Percentiles rank a stretch among this genome's conserved stretches.
Conservation (phyloP, 2,888 invertebrate species). For the Ochropleura leucogaster region DNA sequence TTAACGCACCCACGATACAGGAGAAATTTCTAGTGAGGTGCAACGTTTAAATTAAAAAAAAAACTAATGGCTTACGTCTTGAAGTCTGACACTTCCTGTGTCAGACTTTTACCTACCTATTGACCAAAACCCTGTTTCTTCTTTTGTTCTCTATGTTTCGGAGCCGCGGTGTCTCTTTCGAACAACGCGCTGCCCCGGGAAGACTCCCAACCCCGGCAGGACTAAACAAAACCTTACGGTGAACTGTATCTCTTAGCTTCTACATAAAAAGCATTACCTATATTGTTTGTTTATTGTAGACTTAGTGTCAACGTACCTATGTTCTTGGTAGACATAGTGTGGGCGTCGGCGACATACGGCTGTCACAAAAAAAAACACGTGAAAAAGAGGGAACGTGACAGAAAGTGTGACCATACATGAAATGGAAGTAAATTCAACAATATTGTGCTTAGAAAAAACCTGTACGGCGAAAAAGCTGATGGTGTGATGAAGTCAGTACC, state of each 20-base stretch:
- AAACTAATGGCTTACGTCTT: no score
- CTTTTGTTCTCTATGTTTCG: no score
- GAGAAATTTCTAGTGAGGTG: no score
- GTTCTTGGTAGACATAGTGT: conserved; percentile 4
- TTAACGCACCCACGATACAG: no score
- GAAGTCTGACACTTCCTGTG: no score
- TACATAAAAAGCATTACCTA: background rate
- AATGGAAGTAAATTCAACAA: background rate
- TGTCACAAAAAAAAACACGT: conserved; percentile 9
- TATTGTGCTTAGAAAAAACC: background rate
- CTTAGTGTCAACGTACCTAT: conserved; percentile 36
- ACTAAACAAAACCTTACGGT: background rate
- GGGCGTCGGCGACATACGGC: conserved; percentile 16
- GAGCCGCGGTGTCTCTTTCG: no score
- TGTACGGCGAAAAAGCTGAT: background rate
- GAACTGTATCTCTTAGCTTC: conserved; percentile 19
- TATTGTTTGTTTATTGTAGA: background rate
- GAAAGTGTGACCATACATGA: background rate
- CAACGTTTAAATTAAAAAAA: no score
- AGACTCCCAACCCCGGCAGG: no score
- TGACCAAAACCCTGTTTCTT: no score
- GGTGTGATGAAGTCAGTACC: background rate
- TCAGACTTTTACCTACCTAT: no score
- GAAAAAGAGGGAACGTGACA: background rate
- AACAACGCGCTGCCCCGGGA: no score